phyloP scores from a whole-genome alignment of 2,113 vertebrate genomes.

The Butorides virescens region DNA sequence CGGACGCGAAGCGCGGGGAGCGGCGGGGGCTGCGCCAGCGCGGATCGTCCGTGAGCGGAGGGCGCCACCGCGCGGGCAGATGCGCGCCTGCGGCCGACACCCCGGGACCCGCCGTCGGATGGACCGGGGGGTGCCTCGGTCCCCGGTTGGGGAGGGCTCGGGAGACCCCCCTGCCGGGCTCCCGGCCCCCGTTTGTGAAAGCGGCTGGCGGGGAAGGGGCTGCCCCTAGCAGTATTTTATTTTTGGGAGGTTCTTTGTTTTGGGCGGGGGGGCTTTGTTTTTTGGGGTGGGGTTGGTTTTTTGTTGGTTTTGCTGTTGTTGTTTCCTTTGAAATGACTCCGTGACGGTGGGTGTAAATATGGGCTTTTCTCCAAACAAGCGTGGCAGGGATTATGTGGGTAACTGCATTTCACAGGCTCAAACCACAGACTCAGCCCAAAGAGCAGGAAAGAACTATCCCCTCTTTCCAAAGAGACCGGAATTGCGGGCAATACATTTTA shows the following conservation, averaged over 20 bases:
- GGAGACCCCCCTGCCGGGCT: no score
- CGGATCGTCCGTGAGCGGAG: constrained; percentile 28
- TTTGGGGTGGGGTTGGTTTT: no score
- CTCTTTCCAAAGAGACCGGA: neutral
- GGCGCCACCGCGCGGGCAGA: constrained; percentile 72
- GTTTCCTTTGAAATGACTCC: neutral
- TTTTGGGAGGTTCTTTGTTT: no score
- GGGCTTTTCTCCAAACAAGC: neutral
- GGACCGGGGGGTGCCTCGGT: neutral
- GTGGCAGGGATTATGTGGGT: neutral
- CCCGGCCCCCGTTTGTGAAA: no score
- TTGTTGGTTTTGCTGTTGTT: neutral
- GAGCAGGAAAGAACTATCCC: neutral
- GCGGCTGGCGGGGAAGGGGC: no score
- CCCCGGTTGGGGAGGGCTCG: neutral
- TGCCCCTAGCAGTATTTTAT: no score
- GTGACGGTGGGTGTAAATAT: neutral
- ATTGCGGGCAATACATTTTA: neutral
- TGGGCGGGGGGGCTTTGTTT: no score
- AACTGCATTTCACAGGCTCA: neutral
- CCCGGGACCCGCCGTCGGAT: neutral
- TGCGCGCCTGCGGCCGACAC: neutral
- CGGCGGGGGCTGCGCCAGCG: neutral
- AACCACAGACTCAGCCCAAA: neutral
- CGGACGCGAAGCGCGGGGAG: neutral